Percentiles rank a stretch among this genome's conserved stretches.
phyloP scores from a whole-genome alignment of 2,888 invertebrate genomes.

The Metalampra italica region DNA sequence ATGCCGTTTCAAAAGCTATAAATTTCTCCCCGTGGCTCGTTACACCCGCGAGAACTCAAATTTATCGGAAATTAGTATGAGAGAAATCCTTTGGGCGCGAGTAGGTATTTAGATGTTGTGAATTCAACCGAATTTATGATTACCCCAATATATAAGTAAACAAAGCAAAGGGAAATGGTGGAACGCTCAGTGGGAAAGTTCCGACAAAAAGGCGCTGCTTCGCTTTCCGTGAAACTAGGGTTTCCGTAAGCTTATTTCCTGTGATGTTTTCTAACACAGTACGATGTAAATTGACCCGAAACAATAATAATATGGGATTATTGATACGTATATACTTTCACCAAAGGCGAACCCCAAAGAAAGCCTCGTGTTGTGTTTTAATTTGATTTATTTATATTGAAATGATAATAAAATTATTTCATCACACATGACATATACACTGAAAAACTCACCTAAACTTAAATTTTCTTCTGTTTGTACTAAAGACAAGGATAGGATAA shows the following conservation, averaged over 20 bases:
- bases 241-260: neutral
- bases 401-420: no score
- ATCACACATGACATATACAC: no score
- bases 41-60: conserved; percentile 67
- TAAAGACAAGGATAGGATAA: no score
- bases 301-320: no score
- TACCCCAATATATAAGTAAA: neutral
- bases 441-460: no score
- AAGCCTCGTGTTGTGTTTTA: no score
- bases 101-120: neutral
- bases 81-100: conserved; percentile 42
- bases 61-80: conserved; percentile 70
- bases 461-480: no score
- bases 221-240: neutral
- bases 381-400: no score
- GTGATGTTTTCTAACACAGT: neutral
- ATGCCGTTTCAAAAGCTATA: conserved; percentile 68
- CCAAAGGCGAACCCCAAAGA: no score
- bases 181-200: neutral
- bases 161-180: neutral
- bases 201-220: neutral
- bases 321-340: no score
- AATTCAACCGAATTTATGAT: neutral
- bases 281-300: no score
- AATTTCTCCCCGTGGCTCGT: conserved; percentile 63